Evolutionary conservation across 1,140 invertebrate species (phyloP), one percentile per base, ranked within the genome.

Genomic region (Notospermus geniculatus): DNA sequence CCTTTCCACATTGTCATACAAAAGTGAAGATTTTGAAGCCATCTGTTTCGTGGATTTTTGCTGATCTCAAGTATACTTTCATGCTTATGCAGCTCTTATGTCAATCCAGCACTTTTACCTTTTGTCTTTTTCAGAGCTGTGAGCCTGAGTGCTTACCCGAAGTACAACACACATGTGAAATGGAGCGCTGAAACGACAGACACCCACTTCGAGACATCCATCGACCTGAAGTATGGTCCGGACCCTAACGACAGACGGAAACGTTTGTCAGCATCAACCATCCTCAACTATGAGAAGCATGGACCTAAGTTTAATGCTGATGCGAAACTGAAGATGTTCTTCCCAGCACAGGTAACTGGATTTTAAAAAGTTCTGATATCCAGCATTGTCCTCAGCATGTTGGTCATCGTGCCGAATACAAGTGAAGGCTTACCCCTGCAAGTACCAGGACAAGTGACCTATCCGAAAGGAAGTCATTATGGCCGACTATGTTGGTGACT

Each of bases 181-280:
- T 9, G 61, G 9, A 56, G 62, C 19, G 9, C 68, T 2, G 52
- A 66, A 25, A 55, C 59, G 28, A 70, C 62, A n/a, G 59, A 56
- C 25, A 60, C 54, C 15, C 66, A 58, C 53, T 64, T 54, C 22
- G 61, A 64, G 13, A 56, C 52, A 13, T 22, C 52, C 4, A 4
- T 68, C 25, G 52, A 59, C 13, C 2, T 66, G 17, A 52, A 54
- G 15, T 62, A 67, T 55, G 68, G 68, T 22, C 50, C 53, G 17
- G 39, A 67, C 45, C 28, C 32, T 27, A 69, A 60, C 25, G 58
- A 68, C 54, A 56, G 43, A 52, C 45, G 11, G 32, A 66, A 68
- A 53, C 30, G 60, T 19, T 17, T 57, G 13, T 17, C 15, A 19
- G 27, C 56, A 4, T 32, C 28, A 4, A 22, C 15, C 15, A 30